Evolutionary conservation across 2,888 invertebrate genomes (phyloP).

Genomic region (Drosophila paramelanica): DNA sequence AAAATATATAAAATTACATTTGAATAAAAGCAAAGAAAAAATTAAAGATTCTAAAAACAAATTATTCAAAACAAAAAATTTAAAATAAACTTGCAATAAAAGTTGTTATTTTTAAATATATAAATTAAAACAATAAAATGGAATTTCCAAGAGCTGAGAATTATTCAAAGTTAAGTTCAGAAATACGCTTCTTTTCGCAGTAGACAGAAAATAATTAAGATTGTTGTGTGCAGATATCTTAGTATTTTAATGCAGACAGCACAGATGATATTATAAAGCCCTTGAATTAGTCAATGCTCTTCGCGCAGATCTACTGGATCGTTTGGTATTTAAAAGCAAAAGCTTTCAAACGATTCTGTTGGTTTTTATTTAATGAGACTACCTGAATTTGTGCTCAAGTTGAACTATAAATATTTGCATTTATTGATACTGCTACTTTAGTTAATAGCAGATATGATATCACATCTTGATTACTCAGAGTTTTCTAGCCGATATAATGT

Average conservation of each 20-base stretch:
- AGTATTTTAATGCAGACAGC: constrained; percentile 2
- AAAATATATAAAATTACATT: background rate
- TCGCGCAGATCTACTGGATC: constrained; percentile 2
- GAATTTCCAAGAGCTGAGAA: constrained; percentile 1
- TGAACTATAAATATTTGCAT: constrained; percentile 14
- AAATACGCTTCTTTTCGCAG: constrained; percentile 3
- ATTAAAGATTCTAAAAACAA: background rate
- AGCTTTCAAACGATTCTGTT: background rate
- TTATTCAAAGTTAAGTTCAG: background rate
- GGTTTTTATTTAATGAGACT: background rate
- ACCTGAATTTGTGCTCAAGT: constrained; percentile 1
- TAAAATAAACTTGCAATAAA: background rate
- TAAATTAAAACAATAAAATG: background rate
- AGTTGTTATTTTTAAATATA: background rate
- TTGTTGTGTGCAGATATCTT: constrained; percentile 3
- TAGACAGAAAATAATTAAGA: constrained; percentile 20
- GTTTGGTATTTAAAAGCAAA: constrained; percentile 2
- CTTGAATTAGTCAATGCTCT: constrained; percentile 22
- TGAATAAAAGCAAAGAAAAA: background rate
- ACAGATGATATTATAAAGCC: constrained; percentile 17
- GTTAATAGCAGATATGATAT: background rate
- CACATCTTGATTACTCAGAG: background rate
- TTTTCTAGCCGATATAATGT: constrained; percentile 14
- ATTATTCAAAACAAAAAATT: too few relatives aligned
- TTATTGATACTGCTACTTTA: constrained; percentile 17